phyloP scores from a whole-genome alignment of 2,888 invertebrate species.

The Eugnorisma glareosa region DNA sequence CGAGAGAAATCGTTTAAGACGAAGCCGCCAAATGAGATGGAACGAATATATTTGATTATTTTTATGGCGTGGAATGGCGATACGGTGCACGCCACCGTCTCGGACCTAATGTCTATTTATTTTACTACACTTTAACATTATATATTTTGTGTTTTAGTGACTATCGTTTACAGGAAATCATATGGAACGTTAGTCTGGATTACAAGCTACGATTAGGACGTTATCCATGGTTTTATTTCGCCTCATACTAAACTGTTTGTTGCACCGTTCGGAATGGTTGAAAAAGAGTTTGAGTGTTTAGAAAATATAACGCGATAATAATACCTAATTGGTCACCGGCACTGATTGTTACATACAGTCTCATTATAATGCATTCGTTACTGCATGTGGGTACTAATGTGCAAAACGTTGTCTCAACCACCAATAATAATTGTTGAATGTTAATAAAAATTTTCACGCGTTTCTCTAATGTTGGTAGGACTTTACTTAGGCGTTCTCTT shows the following conservation, averaged over 20 bases:
- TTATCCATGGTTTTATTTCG: neutral
- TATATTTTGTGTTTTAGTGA: slow-evolving; percentile 79
- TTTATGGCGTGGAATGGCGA: slow-evolving; percentile 89
- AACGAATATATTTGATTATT: slow-evolving; percentile 91
- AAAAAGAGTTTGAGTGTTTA: slow-evolving; percentile 44
- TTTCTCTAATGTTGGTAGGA: slow-evolving; percentile 17
- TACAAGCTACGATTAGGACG: slow-evolving; percentile 10
- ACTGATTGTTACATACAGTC: slow-evolving; percentile 58
- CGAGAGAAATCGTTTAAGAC: slow-evolving; percentile 91
- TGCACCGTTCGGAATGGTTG: slow-evolving; percentile 12
- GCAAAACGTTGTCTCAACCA: slow-evolving; percentile 56
- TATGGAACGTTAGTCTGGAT: slow-evolving; percentile 39
- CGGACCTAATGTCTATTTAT: slow-evolving; percentile 87
- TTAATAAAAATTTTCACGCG: slow-evolving; percentile 52
- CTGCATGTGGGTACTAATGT: slow-evolving; percentile 49
- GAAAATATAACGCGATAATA: slow-evolving; percentile 53
- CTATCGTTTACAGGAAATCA: slow-evolving; percentile 63
- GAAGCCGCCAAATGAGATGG: slow-evolving; percentile 89
- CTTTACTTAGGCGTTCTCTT: slow-evolving; percentile 18
- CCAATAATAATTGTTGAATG: slow-evolving; percentile 59
- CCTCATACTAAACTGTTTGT: slow-evolving; percentile 1
- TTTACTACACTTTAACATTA: slow-evolving; percentile 86
- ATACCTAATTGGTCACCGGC: slow-evolving; percentile 58
- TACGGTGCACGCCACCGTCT: slow-evolving; percentile 81
- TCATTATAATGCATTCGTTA: slow-evolving; percentile 64